These are phyloP conservation scores for Saturnia japonica DNA, from an alignment of 2,888 invertebrate species.

Conservation along the genomic window DNA sequence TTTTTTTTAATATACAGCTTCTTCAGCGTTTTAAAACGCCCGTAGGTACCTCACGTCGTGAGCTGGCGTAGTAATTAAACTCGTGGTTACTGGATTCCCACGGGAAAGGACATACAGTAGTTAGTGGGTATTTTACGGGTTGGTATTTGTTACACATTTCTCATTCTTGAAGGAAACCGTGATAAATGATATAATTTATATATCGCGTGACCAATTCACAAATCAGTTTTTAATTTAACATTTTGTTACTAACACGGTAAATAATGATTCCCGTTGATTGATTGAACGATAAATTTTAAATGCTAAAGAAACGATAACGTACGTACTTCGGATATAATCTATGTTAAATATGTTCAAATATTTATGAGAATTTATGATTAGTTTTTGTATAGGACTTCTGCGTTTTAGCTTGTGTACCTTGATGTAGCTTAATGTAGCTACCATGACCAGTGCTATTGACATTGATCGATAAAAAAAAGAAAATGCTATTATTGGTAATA, in stretches of 20 bases:
- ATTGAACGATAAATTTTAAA: neutral
- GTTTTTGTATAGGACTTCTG: neutral
- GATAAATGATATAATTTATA: neutral
- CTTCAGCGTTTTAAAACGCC: neutral
- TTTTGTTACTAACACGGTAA: neutral
- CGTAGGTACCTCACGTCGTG: neutral
- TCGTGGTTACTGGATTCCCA: neutral
- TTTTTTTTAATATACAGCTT: neutral
- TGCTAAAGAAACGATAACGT: neutral
- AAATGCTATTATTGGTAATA: too few relatives aligned
- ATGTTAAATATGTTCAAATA: neutral
- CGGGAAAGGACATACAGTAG: neutral
- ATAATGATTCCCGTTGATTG: too few relatives aligned
- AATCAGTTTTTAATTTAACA: slow-evolving; percentile 5
- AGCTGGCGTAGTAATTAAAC: neutral
- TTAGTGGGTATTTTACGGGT: neutral
- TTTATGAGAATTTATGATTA: neutral
- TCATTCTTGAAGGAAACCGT: neutral
- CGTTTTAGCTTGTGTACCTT: neutral
- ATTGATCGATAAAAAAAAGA: too few relatives aligned
- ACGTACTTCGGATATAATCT: neutral
- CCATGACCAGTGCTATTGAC: too few relatives aligned
- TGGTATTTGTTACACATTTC: neutral
- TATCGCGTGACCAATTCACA: slow-evolving; percentile 11
- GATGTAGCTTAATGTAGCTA: too few relatives aligned